Conservation (phyloP, 2,888 invertebrate species). For the Nomada ruficornis region DNA sequence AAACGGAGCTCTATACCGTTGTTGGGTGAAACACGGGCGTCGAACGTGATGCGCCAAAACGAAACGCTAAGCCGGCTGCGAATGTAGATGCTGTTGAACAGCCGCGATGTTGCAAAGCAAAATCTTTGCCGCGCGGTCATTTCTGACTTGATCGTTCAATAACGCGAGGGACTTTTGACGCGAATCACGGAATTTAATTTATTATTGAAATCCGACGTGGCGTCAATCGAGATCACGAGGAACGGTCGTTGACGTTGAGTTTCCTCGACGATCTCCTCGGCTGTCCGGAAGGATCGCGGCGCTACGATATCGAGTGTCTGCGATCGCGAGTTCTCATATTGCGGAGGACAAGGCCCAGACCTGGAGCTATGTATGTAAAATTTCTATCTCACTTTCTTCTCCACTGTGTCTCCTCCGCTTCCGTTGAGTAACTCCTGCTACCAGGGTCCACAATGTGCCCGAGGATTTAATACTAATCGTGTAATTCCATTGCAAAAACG, state of each 20-base stretch:
- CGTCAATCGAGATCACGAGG: conserved; percentile 47
- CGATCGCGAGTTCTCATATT: conserved; percentile 34
- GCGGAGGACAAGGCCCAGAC: neutral
- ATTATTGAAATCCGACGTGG: conserved; percentile 70
- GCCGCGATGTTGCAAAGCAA: too few species aligned
- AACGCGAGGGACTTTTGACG: conserved; percentile 68
- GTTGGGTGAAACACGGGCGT: conserved; percentile 1
- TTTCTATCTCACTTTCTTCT: conserved; percentile 43
- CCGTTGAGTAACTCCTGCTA: conserved; percentile 13
- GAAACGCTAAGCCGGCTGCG: neutral
- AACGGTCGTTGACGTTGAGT: conserved; percentile 53
- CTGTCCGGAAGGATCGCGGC: conserved; percentile 58
- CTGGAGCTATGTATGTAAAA: neutral
- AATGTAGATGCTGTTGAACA: too few species aligned
- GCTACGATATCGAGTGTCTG: conserved; percentile 55
- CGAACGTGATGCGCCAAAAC: neutral
- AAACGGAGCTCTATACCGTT: conserved; percentile 21
- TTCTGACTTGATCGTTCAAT: conserved; percentile 49
- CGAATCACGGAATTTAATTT: conserved; percentile 74
- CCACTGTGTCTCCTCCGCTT: conserved; percentile 11
- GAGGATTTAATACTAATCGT: conserved; percentile 3
- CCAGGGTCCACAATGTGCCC: neutral
- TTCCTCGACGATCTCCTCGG: conserved; percentile 35
- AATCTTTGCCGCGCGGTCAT: conserved; percentile 8
- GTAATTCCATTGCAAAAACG: neutral